Conservation (phyloP, 2,888 invertebrate genomes). For the Abscondita cerata region DNA sequence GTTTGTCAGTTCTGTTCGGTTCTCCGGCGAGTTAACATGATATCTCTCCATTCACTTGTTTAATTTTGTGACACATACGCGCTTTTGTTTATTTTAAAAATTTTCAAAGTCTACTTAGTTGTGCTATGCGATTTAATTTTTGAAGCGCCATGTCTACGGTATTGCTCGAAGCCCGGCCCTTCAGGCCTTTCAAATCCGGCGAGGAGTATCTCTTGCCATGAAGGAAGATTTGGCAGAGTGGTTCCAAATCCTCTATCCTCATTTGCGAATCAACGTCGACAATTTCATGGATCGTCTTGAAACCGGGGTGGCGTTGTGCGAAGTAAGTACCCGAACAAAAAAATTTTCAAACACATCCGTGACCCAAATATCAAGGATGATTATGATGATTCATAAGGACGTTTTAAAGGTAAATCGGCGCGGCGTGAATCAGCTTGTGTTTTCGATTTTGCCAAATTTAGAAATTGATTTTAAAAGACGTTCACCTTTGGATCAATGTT, state of each 20-base stretch:
- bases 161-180: constrained; percentile 85
- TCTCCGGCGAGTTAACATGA: background rate
- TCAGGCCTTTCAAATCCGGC: constrained; percentile 92
- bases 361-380: constrained; percentile 9
- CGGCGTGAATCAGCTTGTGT: no score
- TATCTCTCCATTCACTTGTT: background rate
- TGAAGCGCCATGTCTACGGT: constrained; percentile 62
- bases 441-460: no score
- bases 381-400: background rate
- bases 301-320: constrained; percentile 92
- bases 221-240: constrained; percentile 98
- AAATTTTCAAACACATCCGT: background rate
- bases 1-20: constrained; percentile 5
- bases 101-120: background rate
- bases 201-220: constrained; percentile 97
- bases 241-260: constrained; percentile 90
- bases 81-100: background rate
- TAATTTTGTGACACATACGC: background rate
- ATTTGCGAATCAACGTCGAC: constrained; percentile 84
- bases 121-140: background rate
- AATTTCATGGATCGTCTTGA: constrained; percentile 93
- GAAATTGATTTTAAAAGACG: no score
- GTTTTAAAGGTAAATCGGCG: no score
- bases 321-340: constrained; percentile 71
- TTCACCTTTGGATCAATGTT: no score